A percentile compares a stretch with the other conserved stretches of the same genome.
phyloP scores from a whole-genome alignment of 2,797 vertebrate species.

The Neopelma chrysocephalum region DNA sequence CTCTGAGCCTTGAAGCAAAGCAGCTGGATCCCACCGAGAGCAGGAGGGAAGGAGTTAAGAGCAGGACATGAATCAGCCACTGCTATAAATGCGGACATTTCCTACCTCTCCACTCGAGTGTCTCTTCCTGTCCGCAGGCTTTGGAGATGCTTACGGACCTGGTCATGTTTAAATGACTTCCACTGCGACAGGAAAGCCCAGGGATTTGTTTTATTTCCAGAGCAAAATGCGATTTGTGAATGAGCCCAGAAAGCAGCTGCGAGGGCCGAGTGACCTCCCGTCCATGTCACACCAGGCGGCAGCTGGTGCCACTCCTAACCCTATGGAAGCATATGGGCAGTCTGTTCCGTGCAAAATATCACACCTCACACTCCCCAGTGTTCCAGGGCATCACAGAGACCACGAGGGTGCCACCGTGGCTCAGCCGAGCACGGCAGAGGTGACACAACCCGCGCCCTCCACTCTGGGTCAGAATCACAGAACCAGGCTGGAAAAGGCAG shows the following conservation, averaged over 20 bases:
- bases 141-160: background rate
- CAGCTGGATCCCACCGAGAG: background rate
- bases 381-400: background rate
- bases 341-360: background rate
- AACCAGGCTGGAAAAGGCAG: background rate
- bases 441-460: background rate
- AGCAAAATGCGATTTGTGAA: background rate
- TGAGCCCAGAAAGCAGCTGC: background rate
- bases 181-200: background rate
- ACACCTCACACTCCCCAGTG: rapidly evolving
- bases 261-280: background rate
- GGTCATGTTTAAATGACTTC: background rate
- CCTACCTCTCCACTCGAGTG: conserved; percentile 11
- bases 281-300: background rate
- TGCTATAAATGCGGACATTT: background rate
- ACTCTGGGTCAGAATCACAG: rapidly evolving
- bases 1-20: background rate
- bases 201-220: background rate
- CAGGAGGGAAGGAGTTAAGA: conserved; percentile 21
- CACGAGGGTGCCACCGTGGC: rapidly evolving
- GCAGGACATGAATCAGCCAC: conserved; percentile 14
- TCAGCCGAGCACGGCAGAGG: background rate
- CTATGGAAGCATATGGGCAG: rapidly evolving
- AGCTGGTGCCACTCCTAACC: background rate
- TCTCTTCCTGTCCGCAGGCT: conserved; percentile 12